Evolutionary conservation across 2,797 vertebrate genomes (phyloP).

Genomic region (Antennarius maculatus): DNA sequence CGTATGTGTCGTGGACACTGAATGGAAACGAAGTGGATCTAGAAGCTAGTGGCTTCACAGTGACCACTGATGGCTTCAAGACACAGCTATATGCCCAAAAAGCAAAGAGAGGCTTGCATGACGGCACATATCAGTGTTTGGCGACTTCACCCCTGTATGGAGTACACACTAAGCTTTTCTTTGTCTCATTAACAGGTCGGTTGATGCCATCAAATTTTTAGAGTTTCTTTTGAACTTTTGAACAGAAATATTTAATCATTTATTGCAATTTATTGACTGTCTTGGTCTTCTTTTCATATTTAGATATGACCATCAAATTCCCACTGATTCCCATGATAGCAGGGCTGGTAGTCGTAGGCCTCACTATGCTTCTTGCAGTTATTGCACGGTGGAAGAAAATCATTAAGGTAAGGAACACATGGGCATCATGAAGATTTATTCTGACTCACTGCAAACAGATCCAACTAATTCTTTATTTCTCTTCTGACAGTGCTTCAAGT

Average conservation of each 20-base stretch:
- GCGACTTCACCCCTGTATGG: slow-evolving; percentile 55
- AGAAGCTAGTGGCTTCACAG: slow-evolving; percentile 53
- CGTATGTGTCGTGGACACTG: slow-evolving; percentile 80
- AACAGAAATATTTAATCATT: not conserved
- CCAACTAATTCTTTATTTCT: slow-evolving; percentile 32
- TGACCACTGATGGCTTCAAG: slow-evolving; percentile 75
- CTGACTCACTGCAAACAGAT: not conserved
- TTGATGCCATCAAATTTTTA: slow-evolving; percentile 4
- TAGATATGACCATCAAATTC: slow-evolving; percentile 79
- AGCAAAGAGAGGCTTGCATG: slow-evolving; percentile 73
- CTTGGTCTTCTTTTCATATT: slow-evolving; percentile 23
- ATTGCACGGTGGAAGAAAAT: slow-evolving; percentile 81
- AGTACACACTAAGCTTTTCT: slow-evolving; percentile 70
- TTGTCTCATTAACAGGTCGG: slow-evolving; percentile 85
- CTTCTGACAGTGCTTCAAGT: slow-evolving; percentile 78
- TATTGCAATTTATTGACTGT: not conserved
- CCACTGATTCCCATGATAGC: slow-evolving; percentile 86
- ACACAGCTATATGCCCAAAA: slow-evolving; percentile 69
- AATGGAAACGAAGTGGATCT: slow-evolving; percentile 74
- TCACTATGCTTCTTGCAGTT: slow-evolving; percentile 83
- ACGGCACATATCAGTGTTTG: slow-evolving; percentile 83
- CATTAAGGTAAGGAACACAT: slow-evolving; percentile 64
- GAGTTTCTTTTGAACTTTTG: not conserved
- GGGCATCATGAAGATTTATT: not conserved
- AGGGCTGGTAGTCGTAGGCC: slow-evolving; percentile 83